Conservation (phyloP, 2,113 vertebrate species). For the Festucalex cinctus region DNA sequence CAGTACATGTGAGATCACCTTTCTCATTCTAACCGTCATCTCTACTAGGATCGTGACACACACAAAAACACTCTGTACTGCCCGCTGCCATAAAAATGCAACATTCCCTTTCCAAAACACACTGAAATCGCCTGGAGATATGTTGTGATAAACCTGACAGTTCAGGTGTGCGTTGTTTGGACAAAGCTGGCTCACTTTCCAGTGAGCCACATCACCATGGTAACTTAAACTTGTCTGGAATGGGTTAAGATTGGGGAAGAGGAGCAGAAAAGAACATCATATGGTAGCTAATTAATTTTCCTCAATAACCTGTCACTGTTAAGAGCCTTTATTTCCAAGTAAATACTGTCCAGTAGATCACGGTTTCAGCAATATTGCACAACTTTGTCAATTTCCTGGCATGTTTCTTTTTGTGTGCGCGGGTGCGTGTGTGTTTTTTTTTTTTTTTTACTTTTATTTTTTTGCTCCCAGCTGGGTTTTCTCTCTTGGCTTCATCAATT, state of each 20-base stretch:
- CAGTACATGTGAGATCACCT: neutral
- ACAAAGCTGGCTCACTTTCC: neutral
- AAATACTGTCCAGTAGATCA: neutral
- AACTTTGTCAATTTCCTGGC: neutral
- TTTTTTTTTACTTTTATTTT: neutral
- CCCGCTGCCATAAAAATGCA: neutral
- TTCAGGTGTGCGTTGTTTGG: neutral
- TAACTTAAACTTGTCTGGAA: neutral
- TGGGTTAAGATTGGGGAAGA: neutral
- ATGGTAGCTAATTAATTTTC: neutral
- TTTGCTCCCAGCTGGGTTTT: neutral
- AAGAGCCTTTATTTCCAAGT: neutral
- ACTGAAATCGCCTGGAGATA: neutral
- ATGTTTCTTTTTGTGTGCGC: too few species aligned
- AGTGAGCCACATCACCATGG: neutral
- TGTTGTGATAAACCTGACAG: neutral
- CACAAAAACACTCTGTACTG: neutral
- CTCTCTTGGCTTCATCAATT: neutral
- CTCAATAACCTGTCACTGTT: neutral
- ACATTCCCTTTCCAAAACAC: neutral
- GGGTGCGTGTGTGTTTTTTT: too few species aligned
- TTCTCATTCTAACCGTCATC: neutral
- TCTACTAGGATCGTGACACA: neutral
- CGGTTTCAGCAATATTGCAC: neutral
- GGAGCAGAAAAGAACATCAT: neutral